These are phyloP conservation scores for Crotalus horridus DNA, from an alignment of 2,113 vertebrate genomes.

Conservation along the genomic window DNA sequence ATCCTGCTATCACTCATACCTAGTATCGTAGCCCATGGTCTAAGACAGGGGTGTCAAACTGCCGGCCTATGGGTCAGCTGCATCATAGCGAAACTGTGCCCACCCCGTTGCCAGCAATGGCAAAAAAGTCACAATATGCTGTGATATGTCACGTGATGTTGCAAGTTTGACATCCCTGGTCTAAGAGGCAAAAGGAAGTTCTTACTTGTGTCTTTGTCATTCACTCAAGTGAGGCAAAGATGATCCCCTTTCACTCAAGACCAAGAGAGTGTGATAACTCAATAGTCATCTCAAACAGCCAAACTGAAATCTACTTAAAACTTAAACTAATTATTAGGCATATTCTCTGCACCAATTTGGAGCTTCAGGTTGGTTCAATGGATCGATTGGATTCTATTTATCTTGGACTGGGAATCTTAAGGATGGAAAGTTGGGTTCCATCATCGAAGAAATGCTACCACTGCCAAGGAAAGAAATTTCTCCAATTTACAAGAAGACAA, in stretches of 20 bases:
- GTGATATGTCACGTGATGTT: too few relatives aligned
- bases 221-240: background rate
- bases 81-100: too few relatives aligned
- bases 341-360: background rate
- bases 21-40: background rate
- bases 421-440: background rate
- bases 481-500: background rate
- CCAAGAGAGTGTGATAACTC: too few relatives aligned
- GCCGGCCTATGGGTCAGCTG: too few relatives aligned
- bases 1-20: conserved; percentile 6
- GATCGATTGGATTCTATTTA: background rate
- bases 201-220: background rate
- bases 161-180: background rate
- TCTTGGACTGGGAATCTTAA: background rate
- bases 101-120: too few relatives aligned
- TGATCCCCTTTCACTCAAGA: background rate
- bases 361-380: background rate
- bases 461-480: background rate
- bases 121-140: too few relatives aligned
- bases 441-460: background rate
- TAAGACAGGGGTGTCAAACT: background rate
- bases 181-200: background rate
- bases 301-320: background rate
- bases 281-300: background rate
- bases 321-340: background rate